Evolutionary conservation across 2,888 invertebrate genomes (phyloP), one percentile per base, ranked within the genome.

Genomic region (Notocelia uddmanniana): DNA sequence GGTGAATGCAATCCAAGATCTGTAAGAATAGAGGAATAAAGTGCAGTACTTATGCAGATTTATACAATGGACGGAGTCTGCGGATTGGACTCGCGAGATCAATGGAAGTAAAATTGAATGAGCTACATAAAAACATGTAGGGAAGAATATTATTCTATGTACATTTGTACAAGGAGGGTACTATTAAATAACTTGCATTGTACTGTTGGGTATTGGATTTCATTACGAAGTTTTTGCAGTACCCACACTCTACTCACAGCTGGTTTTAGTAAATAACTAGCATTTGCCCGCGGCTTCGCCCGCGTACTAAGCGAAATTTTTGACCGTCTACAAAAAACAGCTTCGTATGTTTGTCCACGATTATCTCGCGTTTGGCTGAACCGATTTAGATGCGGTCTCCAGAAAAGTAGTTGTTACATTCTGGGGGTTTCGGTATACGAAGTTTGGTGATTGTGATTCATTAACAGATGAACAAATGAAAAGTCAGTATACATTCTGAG

Each of bases 11-110:
- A 52, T 6, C 23, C 50, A 23, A 37, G 23, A 37, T 52, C 21
- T 26, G 45, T 26, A 37, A 31, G 54, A 60, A 59, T 50, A 60
- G 37, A 68, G 26, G 52, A 69, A 54, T 60, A 41, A 23, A 68
- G 37, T 41, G 68, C 60, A 68, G 52, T 58, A 18, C 15, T 57
- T 37, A 63, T 63, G 57, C 58, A 58, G 50, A 64, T 58, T 19
- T 58, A 37, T 23, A 59, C 59, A 64, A 58, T n/a, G 26, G 15
- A 58, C 18, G 19, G 48, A 69, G 21, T 34, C 45, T 15, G 21
- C 18, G 50, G 37, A 19, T 58, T 58, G 18, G 41, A 64, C 15
- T 70, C 50, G 19, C 48, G 31, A 37, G 63, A 57, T 23, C 57
- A 37, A 63, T 57, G 55, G 31, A 10, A 31, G n/a, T 10, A 55